Base-by-base conservation (phyloP, 2,113 vertebrate genomes). In the Rhynchomys soricoides region DNA sequence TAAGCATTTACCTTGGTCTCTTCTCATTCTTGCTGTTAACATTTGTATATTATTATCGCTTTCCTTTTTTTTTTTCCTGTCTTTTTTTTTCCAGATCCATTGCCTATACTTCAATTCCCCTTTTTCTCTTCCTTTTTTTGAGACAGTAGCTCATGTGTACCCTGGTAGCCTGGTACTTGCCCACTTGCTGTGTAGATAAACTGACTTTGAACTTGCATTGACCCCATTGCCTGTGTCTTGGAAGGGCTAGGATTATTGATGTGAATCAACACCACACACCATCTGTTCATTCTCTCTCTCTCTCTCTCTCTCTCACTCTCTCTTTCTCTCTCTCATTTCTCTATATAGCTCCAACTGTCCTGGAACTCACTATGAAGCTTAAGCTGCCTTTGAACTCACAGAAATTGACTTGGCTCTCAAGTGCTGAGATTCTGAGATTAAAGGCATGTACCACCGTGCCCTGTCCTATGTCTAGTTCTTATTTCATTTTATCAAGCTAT, bases 21-120 rank as follows among this genome's bases (percentile, higher is more conserved):
- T 78, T 34, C 13, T 93, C 70, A 89, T 55, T 81, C 52, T 94
- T 87, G 57, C 45, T 86, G 29, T 86, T 86, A 48, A 86, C 70
- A 9, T 91, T 50, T 93, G 66, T 59, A 40, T 75, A 55, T 70
- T 45, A 48, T n/a, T 16, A 5, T 37, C n/a, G 68, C 34, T 52
- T 34, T 68, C 31, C 40, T 68, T 21, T 21, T 62, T 4, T 5
- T 62, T 17, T 43, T 64, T 62, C 4, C 9, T 6, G 19, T 31
- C 19, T 59, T 31, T n/a, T 64, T 59, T n/a, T 87, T 40, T 40
- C 48, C n/a, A 48, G 29, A 48, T 59, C 26, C 12, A 45, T 43
- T 37, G 2, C 86, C 22, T 86, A 19, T 77, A 62, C 89, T 50
- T 31, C 62, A 74, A 43, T 45, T 40, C 62, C 59, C 74, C 17